Evolutionary conservation across 2,888 invertebrate genomes (phyloP).

Genomic region (Listrodromus nycthemerus): DNA sequence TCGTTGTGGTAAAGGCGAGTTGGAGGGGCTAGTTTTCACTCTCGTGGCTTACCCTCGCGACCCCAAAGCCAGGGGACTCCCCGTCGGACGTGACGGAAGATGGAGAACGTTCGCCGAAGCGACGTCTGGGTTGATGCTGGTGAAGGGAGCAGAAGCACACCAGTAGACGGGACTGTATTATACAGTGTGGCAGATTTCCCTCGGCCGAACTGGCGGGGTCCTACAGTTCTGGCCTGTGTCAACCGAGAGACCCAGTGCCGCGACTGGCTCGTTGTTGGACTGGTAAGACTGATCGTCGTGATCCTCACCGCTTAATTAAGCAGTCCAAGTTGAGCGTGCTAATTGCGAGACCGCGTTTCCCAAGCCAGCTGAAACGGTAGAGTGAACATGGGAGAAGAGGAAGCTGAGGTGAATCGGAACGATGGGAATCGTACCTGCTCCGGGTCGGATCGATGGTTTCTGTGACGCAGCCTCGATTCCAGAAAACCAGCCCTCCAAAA

Average conservation of each 20-base stretch:
- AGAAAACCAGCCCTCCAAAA: too few species aligned
- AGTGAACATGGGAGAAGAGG: slow-evolving; percentile 23
- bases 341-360: slow-evolving; percentile 73
- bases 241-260: slow-evolving; percentile 70
- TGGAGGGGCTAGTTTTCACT: slow-evolving; percentile 50
- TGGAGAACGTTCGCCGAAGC: slow-evolving; percentile 27
- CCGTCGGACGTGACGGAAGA: slow-evolving; percentile 47
- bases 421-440: slow-evolving; percentile 22
- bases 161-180: slow-evolving; percentile 34
- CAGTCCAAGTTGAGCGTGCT: slow-evolving; percentile 76
- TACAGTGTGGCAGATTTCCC: slow-evolving; percentile 38
- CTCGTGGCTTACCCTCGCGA: slow-evolving; percentile 42
- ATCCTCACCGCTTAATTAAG: slow-evolving; percentile 76
- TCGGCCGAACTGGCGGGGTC: slow-evolving; percentile 24
- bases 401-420: not conserved
- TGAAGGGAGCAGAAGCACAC: not conserved
- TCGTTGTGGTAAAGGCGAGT: slow-evolving; percentile 47
- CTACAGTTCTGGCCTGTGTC: slow-evolving; percentile 63
- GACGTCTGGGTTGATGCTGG: slow-evolving; percentile 25
- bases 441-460: slow-evolving; percentile 22
- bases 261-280: slow-evolving; percentile 44
- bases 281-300: slow-evolving; percentile 46
- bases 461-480: too few species aligned
- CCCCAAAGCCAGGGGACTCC: slow-evolving; percentile 40
- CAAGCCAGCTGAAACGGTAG: slow-evolving; percentile 39